phyloP scores from a whole-genome alignment of 2,797 vertebrate genomes.

The Dryobates pubescens region DNA sequence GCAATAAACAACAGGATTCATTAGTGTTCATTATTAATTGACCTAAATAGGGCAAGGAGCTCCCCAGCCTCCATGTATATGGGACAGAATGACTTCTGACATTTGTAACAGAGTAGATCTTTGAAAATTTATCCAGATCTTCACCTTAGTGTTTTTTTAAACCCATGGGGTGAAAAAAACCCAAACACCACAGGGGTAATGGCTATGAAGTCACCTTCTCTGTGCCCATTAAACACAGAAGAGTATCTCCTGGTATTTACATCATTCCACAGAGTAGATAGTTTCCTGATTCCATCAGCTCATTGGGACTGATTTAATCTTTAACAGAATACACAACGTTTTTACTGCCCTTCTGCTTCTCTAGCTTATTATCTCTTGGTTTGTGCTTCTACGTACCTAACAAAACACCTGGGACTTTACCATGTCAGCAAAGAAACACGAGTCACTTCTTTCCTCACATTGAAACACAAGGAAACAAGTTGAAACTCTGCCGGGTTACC shows the following conservation, averaged over 20 bases:
- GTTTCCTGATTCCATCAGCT: neutral
- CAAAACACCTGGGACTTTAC: neutral
- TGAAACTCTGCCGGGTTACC: neutral
- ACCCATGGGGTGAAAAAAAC: neutral
- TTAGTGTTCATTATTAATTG: constrained; percentile 31
- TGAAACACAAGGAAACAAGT: neutral
- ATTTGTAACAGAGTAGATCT: neutral
- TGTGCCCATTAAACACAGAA: neutral
- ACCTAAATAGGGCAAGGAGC: neutral
- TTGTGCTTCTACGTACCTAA: neutral
- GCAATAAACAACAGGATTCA: neutral
- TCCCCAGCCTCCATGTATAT: neutral
- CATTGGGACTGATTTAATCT: neutral
- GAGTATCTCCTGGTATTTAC: neutral
- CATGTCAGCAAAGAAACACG: neutral
- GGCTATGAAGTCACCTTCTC: neutral
- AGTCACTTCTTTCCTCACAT: neutral
- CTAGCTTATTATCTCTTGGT: neutral
- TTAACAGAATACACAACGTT: neutral
- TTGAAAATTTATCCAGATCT: neutral
- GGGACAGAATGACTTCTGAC: neutral
- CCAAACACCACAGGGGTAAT: neutral
- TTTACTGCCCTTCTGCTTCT: neutral
- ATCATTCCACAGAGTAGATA: neutral
- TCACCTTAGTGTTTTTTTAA: neutral